A percentile compares a stretch with the other conserved stretches of the same genome.
These are phyloP conservation scores for Hoplostethus atlanticus DNA, from an alignment of 2,797 vertebrate species.

Conservation along the genomic window DNA sequence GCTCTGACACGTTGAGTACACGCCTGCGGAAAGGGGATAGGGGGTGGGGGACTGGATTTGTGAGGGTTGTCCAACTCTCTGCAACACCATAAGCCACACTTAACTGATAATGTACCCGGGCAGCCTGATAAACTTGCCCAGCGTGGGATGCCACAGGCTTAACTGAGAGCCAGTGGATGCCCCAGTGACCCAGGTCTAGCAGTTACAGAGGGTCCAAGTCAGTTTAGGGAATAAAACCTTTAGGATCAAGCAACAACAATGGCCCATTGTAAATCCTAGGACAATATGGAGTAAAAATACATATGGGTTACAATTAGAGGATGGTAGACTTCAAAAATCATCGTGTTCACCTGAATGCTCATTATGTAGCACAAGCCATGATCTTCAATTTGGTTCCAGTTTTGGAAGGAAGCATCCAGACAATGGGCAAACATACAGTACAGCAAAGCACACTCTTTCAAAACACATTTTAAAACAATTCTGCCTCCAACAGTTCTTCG, in stretches of 20 bases:
- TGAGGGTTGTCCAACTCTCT: constrained; percentile 3
- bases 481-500: constrained; percentile 1
- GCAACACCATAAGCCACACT: constrained; percentile 30
- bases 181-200: constrained; percentile 17
- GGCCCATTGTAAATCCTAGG: not conserved
- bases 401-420: not conserved
- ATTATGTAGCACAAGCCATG: not conserved
- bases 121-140: constrained; percentile 19
- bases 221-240: constrained; percentile 2
- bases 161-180: constrained; percentile 28
- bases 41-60: constrained; percentile 18
- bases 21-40: constrained; percentile 49
- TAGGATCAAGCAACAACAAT: not conserved
- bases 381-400: not conserved
- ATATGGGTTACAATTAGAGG: not conserved
- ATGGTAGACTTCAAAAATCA: not conserved
- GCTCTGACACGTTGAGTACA: constrained; percentile 69
- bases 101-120: constrained; percentile 9
- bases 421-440: not conserved
- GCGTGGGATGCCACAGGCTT: constrained; percentile 12
- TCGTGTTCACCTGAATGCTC: not conserved
- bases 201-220: constrained; percentile 17
- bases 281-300: not conserved
- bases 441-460: constrained; percentile 1
- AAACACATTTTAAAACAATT: constrained; percentile 12